phyloP scores from a whole-genome alignment of 2,888 invertebrate species.

The Drosophila sordidula region DNA sequence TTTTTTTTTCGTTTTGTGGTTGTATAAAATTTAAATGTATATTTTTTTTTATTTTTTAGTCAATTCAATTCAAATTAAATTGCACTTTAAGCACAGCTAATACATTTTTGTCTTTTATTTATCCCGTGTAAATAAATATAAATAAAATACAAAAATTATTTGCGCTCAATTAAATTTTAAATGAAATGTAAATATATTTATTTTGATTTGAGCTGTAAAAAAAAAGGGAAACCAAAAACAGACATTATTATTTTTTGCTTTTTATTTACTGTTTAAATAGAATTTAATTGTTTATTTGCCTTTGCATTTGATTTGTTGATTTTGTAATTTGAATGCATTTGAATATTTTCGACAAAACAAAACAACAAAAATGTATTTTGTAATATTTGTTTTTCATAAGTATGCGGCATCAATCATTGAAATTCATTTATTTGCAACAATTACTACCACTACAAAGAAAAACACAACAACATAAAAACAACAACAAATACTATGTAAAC shows the following conservation, averaged over 20 bases:
- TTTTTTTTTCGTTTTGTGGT: constrained; percentile 9
- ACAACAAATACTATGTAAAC: constrained; percentile 52
- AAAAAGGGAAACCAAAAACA: background rate
- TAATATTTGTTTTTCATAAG: constrained; percentile 18
- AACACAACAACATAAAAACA: constrained; percentile 39
- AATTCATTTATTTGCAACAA: constrained; percentile 38
- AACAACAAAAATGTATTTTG: constrained; percentile 8
- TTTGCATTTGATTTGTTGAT: constrained; percentile 22
- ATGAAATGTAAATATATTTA: constrained; percentile 27
- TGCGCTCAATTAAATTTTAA: constrained; percentile 31
- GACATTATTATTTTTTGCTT: background rate
- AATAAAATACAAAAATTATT: constrained; percentile 3
- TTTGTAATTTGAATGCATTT: constrained; percentile 24
- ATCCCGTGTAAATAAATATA: constrained; percentile 12
- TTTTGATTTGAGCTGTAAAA: background rate
- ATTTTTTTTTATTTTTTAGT: constrained; percentile 3
- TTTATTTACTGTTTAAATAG: constrained; percentile 3
- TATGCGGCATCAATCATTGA: constrained; percentile 34
- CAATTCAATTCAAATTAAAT: constrained; percentile 20
- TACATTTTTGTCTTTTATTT: constrained; percentile 1
- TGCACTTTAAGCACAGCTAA: constrained; percentile 21
- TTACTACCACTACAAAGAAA: constrained; percentile 19
- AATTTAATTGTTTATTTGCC: constrained; percentile 13
- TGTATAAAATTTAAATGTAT: constrained; percentile 12
- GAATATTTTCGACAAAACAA: background rate